A percentile compares a stretch with the other conserved stretches of the same genome.
These are phyloP conservation scores for Watsonalla cultraria DNA, from an alignment of 2,888 invertebrate genomes.

Conservation along the genomic window DNA sequence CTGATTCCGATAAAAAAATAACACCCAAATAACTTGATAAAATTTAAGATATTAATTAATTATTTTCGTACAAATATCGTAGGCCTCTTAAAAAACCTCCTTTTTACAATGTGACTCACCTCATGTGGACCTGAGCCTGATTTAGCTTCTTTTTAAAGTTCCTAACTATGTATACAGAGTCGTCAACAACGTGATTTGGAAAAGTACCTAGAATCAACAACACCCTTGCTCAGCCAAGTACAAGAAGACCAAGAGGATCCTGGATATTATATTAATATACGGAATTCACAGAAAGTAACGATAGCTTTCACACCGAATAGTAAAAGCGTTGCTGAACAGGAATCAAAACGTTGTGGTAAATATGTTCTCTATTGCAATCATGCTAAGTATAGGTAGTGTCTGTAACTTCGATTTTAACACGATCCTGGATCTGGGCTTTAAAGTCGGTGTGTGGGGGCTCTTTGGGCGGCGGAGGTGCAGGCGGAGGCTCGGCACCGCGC, in stretches of 20 bases:
- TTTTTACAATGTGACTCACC: too few species aligned
- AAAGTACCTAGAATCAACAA: neutral
- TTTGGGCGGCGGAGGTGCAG: neutral
- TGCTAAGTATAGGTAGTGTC: conserved; percentile 26
- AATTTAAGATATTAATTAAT: too few species aligned
- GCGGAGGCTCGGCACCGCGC: conserved; percentile 3
- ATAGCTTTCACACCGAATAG: neutral
- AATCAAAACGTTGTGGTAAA: neutral
- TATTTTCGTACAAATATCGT: too few species aligned
- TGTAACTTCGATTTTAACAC: conserved; percentile 54
- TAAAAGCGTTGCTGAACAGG: neutral
- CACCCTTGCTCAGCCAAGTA: neutral
- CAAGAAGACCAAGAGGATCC: neutral
- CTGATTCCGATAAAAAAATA: too few species aligned
- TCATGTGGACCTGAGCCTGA: too few species aligned
- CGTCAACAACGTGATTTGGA: neutral
- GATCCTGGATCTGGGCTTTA: conserved; percentile 33
- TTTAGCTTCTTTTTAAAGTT: too few species aligned
- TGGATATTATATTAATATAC: neutral
- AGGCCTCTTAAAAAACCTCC: too few species aligned
- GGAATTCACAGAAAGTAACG: neutral
- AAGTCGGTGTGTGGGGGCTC: neutral
- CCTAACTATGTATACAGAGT: neutral
- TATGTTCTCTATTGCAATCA: neutral
- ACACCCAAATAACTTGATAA: too few species aligned